Conservation (phyloP, 2,888 invertebrate genomes). For the Acrobeloides nanus region DNA sequence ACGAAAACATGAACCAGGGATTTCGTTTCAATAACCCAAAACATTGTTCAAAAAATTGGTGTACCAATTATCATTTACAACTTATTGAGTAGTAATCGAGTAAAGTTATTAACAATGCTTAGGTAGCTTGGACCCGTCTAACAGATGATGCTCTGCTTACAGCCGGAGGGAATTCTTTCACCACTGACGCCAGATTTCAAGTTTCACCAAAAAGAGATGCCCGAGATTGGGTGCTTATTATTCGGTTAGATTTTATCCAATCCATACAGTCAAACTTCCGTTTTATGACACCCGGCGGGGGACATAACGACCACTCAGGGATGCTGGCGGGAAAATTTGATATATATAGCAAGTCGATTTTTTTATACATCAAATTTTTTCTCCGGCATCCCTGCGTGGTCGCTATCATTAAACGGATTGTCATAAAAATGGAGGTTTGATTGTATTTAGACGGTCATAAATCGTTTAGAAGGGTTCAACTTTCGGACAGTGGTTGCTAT, state of each 20-base stretch:
- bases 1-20: too few species aligned
- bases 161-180: slow-evolving; percentile 44
- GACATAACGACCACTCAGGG: too few species aligned
- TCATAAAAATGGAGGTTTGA: neutral
- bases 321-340: too few species aligned
- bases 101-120: neutral
- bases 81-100: neutral
- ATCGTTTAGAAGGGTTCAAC: slow-evolving; percentile 33
- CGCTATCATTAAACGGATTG: neutral
- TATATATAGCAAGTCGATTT: too few species aligned
- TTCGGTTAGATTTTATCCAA: too few species aligned
- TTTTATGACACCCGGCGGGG: too few species aligned
- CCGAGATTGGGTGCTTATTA: slow-evolving; percentile 45
- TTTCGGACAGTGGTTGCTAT: slow-evolving; percentile 44
- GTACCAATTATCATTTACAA: too few species aligned
- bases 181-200: slow-evolving; percentile 46
- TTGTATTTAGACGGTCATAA: neutral
- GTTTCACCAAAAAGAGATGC: slow-evolving; percentile 29
- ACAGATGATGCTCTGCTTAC: slow-evolving; percentile 46
- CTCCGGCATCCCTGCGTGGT: too few species aligned
- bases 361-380: too few species aligned
- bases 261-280: slow-evolving; percentile 8
- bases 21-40: too few species aligned
- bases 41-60: too few species aligned
- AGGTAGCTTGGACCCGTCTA: slow-evolving; percentile 46